A percentile compares a stretch with the other conserved stretches of the same genome.
These are phyloP conservation scores for Petrocephalus zakoni DNA, from an alignment of 2,113 vertebrate genomes.

Conservation along the genomic window DNA sequence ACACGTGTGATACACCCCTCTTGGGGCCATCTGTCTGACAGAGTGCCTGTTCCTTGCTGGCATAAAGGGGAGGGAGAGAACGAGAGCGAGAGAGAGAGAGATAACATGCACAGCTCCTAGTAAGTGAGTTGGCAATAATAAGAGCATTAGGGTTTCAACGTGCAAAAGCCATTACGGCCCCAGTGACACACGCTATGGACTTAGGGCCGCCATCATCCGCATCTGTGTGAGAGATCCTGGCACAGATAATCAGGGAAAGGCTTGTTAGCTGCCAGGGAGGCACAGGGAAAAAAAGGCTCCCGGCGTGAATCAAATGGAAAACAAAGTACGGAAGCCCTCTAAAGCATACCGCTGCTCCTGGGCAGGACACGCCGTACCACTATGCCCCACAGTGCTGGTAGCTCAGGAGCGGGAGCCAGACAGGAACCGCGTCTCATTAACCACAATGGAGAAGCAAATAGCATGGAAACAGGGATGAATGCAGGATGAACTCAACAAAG, in stretches of 20 bases:
- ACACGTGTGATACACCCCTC: neutral
- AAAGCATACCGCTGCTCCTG: neutral
- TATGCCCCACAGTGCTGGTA: neutral
- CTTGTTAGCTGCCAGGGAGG: neutral
- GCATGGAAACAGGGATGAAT: neutral
- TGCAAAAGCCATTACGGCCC: neutral
- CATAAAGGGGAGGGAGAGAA: neutral
- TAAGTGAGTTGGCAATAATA: neutral
- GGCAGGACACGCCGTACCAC: neutral
- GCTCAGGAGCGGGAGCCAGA: neutral
- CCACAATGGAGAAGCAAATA: neutral
- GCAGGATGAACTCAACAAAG: neutral
- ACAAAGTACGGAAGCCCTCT: neutral
- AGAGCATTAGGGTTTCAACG: neutral
- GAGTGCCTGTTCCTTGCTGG: neutral
- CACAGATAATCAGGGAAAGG: neutral
- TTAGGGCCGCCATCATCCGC: neutral
- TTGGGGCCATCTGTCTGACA: neutral
- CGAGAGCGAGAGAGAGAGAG: neutral
- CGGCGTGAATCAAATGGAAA: neutral
- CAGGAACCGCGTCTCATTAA: neutral
- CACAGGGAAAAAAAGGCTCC: neutral
- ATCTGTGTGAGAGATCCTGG: neutral
- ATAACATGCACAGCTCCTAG: constrained; percentile 12
- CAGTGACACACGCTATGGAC: neutral